Conservation (phyloP, 2,113 vertebrate genomes). For the Pitta sordida region DNA sequence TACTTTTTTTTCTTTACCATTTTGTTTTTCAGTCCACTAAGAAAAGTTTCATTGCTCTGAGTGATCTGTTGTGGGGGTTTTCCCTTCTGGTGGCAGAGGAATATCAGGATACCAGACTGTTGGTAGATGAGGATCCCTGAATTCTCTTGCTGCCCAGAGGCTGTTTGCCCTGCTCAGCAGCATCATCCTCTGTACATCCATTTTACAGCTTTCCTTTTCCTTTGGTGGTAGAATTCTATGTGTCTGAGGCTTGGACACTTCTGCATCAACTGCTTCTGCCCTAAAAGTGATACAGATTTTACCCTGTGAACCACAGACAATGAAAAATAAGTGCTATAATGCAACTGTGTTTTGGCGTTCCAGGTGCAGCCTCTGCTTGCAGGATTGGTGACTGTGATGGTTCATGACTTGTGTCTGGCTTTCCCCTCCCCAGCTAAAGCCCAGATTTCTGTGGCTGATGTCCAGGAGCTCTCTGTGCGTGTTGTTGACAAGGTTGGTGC, state of each 20-base stretch:
- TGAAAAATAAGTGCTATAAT: not conserved
- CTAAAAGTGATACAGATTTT: not conserved
- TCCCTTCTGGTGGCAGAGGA: not conserved
- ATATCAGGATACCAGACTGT: not conserved
- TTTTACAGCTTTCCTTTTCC: not conserved
- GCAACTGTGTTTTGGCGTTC: not conserved
- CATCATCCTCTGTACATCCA: not conserved
- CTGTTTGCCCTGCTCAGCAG: not conserved
- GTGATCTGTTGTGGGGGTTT: not conserved
- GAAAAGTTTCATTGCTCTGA: not conserved
- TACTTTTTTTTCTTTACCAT: not conserved
- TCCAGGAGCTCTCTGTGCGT: constrained; percentile 85
- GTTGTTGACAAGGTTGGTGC: constrained; percentile 93
- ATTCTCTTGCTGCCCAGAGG: not conserved
- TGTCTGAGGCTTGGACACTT: not conserved
- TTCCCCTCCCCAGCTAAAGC: constrained; percentile 84
- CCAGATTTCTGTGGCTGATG: constrained; percentile 83
- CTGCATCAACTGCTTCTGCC: not conserved
- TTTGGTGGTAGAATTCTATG: not conserved
- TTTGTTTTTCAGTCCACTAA: not conserved
- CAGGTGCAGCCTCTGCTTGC: constrained; percentile 85
- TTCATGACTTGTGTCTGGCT: constrained; percentile 91
- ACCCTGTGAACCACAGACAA: not conserved
- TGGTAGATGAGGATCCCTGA: not conserved
- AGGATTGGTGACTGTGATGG: constrained; percentile 81